Evolutionary conservation across 2,797 vertebrate species (phyloP).

Genomic region (Danio aesculapii): DNA sequence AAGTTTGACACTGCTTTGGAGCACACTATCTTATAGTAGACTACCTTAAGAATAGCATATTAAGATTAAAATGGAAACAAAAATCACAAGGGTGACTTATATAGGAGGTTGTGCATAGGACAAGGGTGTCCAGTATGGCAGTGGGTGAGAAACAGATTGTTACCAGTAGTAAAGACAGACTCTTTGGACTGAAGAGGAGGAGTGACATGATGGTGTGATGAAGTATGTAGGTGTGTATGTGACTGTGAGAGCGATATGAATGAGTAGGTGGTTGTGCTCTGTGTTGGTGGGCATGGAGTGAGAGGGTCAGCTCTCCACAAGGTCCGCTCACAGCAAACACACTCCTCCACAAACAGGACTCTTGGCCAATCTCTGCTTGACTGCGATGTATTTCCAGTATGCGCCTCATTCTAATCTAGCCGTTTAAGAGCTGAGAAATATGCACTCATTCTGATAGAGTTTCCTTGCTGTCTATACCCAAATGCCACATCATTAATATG

Average conservation of each 20-base stretch:
- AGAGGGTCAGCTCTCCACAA: slow-evolving; percentile 37
- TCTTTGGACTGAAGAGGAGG: slow-evolving; percentile 19
- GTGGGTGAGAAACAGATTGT: background rate
- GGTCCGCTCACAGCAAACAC: slow-evolving; percentile 25
- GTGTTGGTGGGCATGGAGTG: slow-evolving; percentile 35
- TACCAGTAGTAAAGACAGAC: slow-evolving; percentile 12
- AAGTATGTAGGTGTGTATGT: background rate
- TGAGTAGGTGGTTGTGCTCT: slow-evolving; percentile 31
- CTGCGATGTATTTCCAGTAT: slow-evolving; percentile 4
- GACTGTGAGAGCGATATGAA: slow-evolving; percentile 7
- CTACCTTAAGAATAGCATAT: too few species aligned
- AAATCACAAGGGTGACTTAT: too few species aligned
- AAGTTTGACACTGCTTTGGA: too few species aligned
- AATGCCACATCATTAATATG: background rate
- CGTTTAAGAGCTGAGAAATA: background rate
- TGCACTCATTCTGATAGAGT: background rate
- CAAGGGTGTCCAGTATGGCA: background rate
- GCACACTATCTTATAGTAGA: too few species aligned
- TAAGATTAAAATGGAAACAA: too few species aligned
- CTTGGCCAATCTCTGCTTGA: slow-evolving; percentile 22
- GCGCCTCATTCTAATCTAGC: background rate
- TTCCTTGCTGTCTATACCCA: background rate
- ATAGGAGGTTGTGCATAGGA: background rate
- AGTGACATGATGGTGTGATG: slow-evolving; percentile 10
- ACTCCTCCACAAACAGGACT: slow-evolving; percentile 45